These are phyloP conservation scores for Capitulum mitella DNA, from an alignment of 2,888 invertebrate genomes.

Conservation along the genomic window DNA sequence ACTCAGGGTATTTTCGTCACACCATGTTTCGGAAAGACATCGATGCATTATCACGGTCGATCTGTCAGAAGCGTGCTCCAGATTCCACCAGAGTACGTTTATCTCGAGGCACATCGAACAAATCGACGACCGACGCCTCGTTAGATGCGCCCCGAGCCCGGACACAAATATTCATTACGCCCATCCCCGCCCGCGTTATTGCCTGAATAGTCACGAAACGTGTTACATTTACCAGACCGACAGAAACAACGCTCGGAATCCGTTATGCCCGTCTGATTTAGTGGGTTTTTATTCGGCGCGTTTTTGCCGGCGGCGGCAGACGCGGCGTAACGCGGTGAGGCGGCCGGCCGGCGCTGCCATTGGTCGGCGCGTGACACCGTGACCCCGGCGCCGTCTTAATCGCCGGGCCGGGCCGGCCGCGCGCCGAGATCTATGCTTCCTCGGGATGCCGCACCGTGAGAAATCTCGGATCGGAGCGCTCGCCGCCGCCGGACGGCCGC, in stretches of 20 bases:
- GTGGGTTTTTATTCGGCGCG: background rate
- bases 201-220: background rate
- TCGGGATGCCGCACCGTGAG: background rate
- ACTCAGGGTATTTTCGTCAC: too few species aligned
- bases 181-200: background rate
- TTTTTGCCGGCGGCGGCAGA: background rate
- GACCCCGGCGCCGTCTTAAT: conserved; percentile 17
- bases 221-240: background rate
- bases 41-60: too few species aligned
- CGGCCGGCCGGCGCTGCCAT: background rate
- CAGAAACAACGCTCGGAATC: conserved; percentile 1
- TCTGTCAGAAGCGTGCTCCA: too few species aligned
- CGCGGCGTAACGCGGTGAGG: conserved; percentile 9
- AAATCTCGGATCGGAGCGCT: background rate
- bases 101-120: too few species aligned
- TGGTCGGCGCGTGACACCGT: conserved; percentile 4
- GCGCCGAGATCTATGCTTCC: background rate
- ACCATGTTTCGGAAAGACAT: too few species aligned
- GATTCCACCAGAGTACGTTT: too few species aligned
- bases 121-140: too few species aligned
- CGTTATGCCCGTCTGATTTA: background rate
- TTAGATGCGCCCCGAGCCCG: too few species aligned
- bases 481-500: background rate
- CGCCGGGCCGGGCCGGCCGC: background rate
- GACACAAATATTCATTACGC: background rate